phyloP scores from a whole-genome alignment of 2,113 vertebrate species.

The Trochalopteron elliotii region DNA sequence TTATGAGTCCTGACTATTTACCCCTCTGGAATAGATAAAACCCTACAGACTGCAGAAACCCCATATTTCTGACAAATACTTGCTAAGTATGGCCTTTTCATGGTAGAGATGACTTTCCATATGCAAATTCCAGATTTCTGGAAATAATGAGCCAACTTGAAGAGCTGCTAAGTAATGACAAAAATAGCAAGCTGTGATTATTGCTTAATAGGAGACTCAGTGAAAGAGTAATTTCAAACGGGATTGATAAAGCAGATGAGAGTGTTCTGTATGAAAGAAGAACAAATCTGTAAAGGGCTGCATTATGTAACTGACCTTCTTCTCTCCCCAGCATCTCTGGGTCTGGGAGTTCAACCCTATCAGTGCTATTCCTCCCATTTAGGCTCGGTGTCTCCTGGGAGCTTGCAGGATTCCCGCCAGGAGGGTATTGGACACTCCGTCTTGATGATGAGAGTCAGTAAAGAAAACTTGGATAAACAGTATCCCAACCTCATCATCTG shows the following conservation, averaged over 20 bases:
- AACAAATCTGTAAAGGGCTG: neutral
- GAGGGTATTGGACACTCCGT: neutral
- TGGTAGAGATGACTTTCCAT: neutral
- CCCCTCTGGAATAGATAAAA: neutral
- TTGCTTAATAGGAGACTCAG: conserved; percentile 25
- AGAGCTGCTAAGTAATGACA: conserved; percentile 43
- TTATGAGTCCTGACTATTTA: neutral
- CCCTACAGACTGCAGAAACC: neutral
- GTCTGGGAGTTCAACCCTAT: neutral
- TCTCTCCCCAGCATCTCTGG: neutral
- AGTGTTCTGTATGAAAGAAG: neutral
- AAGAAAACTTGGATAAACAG: neutral
- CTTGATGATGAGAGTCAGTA: neutral
- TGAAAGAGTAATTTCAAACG: neutral
- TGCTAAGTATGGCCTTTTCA: neutral
- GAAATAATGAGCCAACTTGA: conserved; percentile 24
- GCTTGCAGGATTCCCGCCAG: neutral
- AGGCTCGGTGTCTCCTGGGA: neutral
- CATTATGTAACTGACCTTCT: neutral
- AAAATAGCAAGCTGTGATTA: conserved; percentile 64
- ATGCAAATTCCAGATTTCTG: conserved; percentile 3
- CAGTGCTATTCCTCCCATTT: neutral
- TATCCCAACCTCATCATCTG: neutral
- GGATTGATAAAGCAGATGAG: conserved; percentile 12
- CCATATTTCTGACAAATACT: neutral